Percentiles rank a stretch among this genome's conserved stretches.
Evolutionary conservation across 92 coral and sea anemone species (phyloP).

Genomic region (Isaurus tuberculatus): DNA sequence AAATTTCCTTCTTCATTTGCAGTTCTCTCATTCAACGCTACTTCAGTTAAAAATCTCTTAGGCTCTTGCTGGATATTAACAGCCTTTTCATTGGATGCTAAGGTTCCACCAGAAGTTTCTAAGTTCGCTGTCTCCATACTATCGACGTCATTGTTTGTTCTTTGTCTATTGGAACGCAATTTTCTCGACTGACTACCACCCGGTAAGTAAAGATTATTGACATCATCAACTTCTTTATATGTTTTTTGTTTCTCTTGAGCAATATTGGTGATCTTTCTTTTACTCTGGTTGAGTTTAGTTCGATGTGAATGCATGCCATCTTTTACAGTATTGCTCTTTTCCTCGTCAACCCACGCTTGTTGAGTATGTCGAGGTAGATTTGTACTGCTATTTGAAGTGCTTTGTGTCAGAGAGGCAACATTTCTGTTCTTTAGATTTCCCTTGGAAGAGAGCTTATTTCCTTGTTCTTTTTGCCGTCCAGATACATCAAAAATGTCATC

Average conservation of each 20-base stretch:
- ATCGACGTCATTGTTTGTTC: slow-evolving; percentile 76
- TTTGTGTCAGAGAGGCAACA: not conserved
- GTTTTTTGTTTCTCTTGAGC: slow-evolving; percentile 35
- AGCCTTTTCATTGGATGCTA: not conserved
- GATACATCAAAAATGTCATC: slow-evolving; percentile 8
- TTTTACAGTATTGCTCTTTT: not conserved
- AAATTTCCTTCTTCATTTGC: not conserved
- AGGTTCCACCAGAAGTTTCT: slow-evolving; percentile 4
- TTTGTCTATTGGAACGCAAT: slow-evolving; percentile 63
- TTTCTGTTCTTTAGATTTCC: not conserved
- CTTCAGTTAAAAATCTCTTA: slow-evolving; percentile 4
- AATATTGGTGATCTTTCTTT: slow-evolving; percentile 40
- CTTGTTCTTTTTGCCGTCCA: not conserved
- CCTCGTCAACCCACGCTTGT: slow-evolving; percentile 10
- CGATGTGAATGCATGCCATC: not conserved
- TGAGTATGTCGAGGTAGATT: slow-evolving; percentile 10
- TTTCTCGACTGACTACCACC: slow-evolving; percentile 30
- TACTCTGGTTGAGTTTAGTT: slow-evolving; percentile 3
- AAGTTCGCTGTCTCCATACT: slow-evolving; percentile 65
- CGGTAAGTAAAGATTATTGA: slow-evolving; percentile 4
- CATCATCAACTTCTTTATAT: slow-evolving; percentile 8
- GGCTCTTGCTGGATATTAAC: not conserved
- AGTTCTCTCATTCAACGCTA: not conserved
- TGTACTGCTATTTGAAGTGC: slow-evolving; percentile 4
- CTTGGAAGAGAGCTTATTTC: not conserved